A percentile compares a stretch with the other conserved stretches of the same genome.
phyloP scores from a whole-genome alignment of 2,888 invertebrate genomes.

The Linnaemya vulpina region DNA sequence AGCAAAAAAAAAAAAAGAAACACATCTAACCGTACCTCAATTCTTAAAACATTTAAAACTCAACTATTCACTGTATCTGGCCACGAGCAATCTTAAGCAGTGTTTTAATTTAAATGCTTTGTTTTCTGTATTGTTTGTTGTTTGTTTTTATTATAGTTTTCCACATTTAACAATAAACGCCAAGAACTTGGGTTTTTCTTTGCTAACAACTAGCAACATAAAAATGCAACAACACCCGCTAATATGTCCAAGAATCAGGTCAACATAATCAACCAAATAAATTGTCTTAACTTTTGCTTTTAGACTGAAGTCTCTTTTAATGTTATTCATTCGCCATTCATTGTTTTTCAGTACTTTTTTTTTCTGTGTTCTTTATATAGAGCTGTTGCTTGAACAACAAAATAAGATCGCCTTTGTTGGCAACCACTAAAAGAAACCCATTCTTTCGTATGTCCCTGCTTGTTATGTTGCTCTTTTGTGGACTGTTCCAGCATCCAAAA shows the following conservation, averaged over 20 bases:
- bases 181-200: constrained; percentile 17
- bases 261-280: constrained; percentile 73
- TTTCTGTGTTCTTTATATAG: background rate
- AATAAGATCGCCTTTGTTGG: constrained; percentile 29
- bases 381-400: background rate
- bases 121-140: background rate
- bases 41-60: constrained; percentile 46
- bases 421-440: constrained; percentile 48
- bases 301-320: constrained; percentile 31
- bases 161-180: constrained; percentile 22
- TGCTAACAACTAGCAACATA: constrained; percentile 56
- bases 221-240: constrained; percentile 73
- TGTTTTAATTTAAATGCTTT: constrained; percentile 43
- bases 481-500: background rate
- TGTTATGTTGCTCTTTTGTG: background rate
- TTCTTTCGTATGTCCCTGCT: constrained; percentile 22
- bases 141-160: background rate
- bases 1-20: constrained; percentile 4
- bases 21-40: constrained; percentile 39
- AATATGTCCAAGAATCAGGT: constrained; percentile 77
- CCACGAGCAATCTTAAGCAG: constrained; percentile 67
- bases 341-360: background rate
- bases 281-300: constrained; percentile 58
- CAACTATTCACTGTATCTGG: constrained; percentile 54
- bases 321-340: constrained; percentile 28